Evolutionary conservation across 1,140 invertebrate species (phyloP).

Genomic region (Zaprionus africanus): DNA sequence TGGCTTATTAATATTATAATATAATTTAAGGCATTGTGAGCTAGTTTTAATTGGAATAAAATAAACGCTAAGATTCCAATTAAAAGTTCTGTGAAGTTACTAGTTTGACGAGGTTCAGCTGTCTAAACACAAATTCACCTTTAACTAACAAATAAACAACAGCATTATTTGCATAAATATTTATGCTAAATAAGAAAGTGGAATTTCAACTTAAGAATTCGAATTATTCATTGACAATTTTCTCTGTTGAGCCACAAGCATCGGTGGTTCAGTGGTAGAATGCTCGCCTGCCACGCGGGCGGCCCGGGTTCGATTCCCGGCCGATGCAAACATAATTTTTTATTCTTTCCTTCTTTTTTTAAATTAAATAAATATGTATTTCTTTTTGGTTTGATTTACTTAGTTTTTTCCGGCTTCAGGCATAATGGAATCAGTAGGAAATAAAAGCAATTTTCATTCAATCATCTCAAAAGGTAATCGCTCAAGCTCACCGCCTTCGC

Average conservation of each 20-base stretch:
- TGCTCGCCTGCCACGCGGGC: constrained; percentile 93
- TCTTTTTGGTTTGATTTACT: neutral
- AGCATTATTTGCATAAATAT: neutral
- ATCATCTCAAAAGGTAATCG: constrained; percentile 15
- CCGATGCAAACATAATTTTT: constrained; percentile 86
- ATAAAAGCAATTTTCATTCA: constrained; percentile 15
- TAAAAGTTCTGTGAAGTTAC: neutral
- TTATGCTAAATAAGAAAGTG: neutral
- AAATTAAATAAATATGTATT: neutral
- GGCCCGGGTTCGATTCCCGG: constrained; percentile 94
- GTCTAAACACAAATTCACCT: neutral
- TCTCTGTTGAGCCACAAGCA: constrained; percentile 69
- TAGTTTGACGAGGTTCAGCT: constrained; percentile 35
- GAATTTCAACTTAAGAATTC: neutral
- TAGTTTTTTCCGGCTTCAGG: neutral
- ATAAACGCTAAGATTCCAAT: neutral
- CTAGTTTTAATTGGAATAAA: too few species aligned
- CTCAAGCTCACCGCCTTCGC: neutral
- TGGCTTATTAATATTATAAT: neutral
- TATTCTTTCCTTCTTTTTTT: neutral
- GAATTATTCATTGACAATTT: neutral
- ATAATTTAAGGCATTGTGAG: neutral
- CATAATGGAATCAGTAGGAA: neutral
- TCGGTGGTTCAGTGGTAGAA: constrained; percentile 88
- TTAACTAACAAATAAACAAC: neutral